These are phyloP conservation scores for Fratercula arctica DNA, from an alignment of 2,797 vertebrate genomes.

Conservation along the genomic window DNA sequence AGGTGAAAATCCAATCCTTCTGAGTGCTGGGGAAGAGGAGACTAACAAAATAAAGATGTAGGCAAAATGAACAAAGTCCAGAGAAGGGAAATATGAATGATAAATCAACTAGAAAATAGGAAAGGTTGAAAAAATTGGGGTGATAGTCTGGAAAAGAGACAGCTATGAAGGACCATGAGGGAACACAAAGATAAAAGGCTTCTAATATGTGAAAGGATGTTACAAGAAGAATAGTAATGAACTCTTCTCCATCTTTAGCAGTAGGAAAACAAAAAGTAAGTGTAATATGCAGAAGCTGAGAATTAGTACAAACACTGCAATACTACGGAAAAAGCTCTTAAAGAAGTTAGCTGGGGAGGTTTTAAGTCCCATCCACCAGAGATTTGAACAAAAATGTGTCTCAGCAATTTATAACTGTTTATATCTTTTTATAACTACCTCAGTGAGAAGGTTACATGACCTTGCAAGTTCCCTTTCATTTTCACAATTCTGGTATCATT, in stretches of 20 bases:
- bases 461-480: constrained; percentile 2
- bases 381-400: background rate
- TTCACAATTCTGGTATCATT: background rate
- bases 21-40: background rate
- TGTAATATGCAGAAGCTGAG: background rate
- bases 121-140: background rate
- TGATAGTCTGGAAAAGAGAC: background rate
- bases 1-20: background rate
- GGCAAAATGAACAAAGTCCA: background rate
- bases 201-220: background rate
- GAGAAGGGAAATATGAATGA: background rate
- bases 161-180: background rate
- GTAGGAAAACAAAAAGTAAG: background rate
- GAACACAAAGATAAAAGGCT: background rate
- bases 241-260: background rate
- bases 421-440: background rate
- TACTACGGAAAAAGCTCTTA: background rate
- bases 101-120: background rate
- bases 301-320: background rate
- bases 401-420: background rate
- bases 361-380: background rate
- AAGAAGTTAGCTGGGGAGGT: background rate
- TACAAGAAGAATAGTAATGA: background rate
- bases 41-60: background rate
- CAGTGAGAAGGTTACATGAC: background rate